Evolutionary conservation across 2,888 invertebrate species (phyloP), one percentile per base, ranked within the genome.

Genomic region (Tricholauxania praeusta): DNA sequence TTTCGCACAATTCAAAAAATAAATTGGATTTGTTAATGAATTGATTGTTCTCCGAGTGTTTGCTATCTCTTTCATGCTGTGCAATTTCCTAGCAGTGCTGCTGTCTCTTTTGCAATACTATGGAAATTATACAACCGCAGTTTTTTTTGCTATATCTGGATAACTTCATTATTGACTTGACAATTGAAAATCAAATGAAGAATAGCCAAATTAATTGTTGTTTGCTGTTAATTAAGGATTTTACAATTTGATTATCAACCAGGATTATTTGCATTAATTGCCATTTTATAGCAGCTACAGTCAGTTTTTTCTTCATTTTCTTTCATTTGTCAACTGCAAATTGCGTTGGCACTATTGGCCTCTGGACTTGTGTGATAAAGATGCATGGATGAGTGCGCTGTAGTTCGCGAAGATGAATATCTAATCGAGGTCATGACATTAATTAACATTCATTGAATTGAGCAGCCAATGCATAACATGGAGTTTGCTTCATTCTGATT

Each of bases 371-470:
- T 32, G 17, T 32, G 62, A 47, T 57, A 28, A 57, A 57, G 57
- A 57, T 57, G 28, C 17, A 57, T 28, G 57, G 22, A 39, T 39
- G 39, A 39, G 39, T 39, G 39, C 6, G 39, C 39, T 39, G 2
- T 39, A 39, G 39, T 39, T 39, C 39, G 39, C 39, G 47, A 32
- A 62, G 70, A 70, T 62, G 59, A 62, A 64, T 62, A 64, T 52
- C 47, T 32, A 53, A 63, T 51, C 68, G 71, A 72, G 72, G 72
- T 72, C 71, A 75, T 47, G 55, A 15, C 49, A 72, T 72, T 64
- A 75, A 75, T 75, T 75, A 72, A 75, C 72, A 72, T 75, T 72
- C 47, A 71, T 62, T 60, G 47, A 53, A 39, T n/a, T 32, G 10
- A 60, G 15, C 4, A 22, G 28, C 14, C 7, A 28, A 22, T 57